phyloP scores from a whole-genome alignment of 2,888 invertebrate genomes.

The Pyralis farinalis region DNA sequence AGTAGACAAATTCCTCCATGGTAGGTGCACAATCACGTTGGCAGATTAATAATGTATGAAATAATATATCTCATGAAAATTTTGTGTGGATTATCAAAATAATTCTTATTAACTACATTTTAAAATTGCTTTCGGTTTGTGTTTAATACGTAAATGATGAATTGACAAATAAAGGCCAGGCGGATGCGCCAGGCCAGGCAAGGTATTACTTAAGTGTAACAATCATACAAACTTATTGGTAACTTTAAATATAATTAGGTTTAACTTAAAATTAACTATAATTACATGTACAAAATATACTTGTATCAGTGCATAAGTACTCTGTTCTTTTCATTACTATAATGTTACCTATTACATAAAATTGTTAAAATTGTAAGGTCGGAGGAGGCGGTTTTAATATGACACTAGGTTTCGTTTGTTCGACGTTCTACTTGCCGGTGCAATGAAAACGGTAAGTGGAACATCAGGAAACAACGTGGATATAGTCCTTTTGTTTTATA shows the following conservation, averaged over 20 bases:
- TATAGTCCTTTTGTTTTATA: slow-evolving; percentile 10
- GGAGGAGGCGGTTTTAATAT: slow-evolving; percentile 30
- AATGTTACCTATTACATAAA: slow-evolving; percentile 16
- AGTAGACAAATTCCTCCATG: too few species aligned
- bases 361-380: slow-evolving; percentile 28
- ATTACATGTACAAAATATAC: slow-evolving; percentile 63
- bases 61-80: slow-evolving; percentile 14
- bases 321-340: slow-evolving; percentile 31
- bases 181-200: slow-evolving; percentile 28
- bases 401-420: slow-evolving; percentile 27
- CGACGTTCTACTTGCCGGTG: slow-evolving; percentile 1
- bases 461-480: slow-evolving; percentile 12
- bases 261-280: slow-evolving; percentile 59
- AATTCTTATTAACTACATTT: slow-evolving; percentile 50
- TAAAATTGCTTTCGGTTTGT: slow-evolving; percentile 65
- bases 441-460: not conserved
- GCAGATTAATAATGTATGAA: slow-evolving; percentile 10
- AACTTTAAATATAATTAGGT: slow-evolving; percentile 48
- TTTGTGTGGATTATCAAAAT: slow-evolving; percentile 43
- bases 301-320: slow-evolving; percentile 49
- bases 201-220: slow-evolving; percentile 42
- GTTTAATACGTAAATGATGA: slow-evolving; percentile 50
- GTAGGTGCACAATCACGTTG: too few species aligned
- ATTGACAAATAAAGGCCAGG: slow-evolving; percentile 59
- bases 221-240: slow-evolving; percentile 59